Evolutionary conservation across 2,113 vertebrate genomes (phyloP), one percentile per base, ranked within the genome.

Genomic region (Colaptes auratus): DNA sequence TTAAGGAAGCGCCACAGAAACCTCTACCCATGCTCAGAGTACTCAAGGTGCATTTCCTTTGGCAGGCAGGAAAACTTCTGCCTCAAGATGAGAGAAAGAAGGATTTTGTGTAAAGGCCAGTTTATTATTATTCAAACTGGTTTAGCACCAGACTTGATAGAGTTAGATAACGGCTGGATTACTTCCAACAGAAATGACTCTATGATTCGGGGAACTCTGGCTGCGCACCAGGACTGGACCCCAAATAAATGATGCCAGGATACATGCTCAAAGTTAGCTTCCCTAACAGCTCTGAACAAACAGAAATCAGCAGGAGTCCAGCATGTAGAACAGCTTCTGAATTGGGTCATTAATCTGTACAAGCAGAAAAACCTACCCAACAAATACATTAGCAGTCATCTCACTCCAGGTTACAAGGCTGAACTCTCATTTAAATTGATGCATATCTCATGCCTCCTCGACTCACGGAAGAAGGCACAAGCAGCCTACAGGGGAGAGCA

Each of bases 281-380:
- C 67, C 72, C 46, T 88, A 85, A 75, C 67, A 91, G 87, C 53
- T 83, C 87, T 63, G 81, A 46, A 67, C 59, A 82, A 94, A 91
- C 77, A 92, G 82, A 79, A 95, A 91, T 67, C 92, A 91, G 91
- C 78, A 77, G 87, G 94, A 67, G 50, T 70, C 55, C 64, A 42
- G 87, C 67, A 82, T 85, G 85, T 73, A 95, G 92, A 93, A 80
- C 4, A 0, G 88, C 46, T 95, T 96, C 87, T 0, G 63, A 95
- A 94, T 89, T 31, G 64, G 92, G 82, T 91, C 95, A 96, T 96
- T 96, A 96, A 96, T 91, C 92, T 91, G 88, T 48, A 86, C 79
- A 88, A 93, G 95, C 88, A 94, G 92, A 81, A 91, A 96, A 96
- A 83, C 75, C 90, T 91, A 80, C 90, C 93, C 90, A 70, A 77